Conservation (phyloP, 2,113 vertebrate species). For the Silurus glanis region DNA sequence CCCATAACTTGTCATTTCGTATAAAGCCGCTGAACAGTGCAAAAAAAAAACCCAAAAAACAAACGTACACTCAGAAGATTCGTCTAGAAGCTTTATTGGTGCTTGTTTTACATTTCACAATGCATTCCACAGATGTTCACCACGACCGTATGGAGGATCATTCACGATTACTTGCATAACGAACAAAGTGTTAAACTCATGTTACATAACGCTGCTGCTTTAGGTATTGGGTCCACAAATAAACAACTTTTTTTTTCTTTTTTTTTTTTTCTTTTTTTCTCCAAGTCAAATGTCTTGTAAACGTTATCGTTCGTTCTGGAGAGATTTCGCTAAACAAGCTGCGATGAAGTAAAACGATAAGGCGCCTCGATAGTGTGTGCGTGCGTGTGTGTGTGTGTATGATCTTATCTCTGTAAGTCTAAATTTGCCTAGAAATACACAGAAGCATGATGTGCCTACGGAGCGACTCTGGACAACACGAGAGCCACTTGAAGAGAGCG, state of each 20-base stretch:
- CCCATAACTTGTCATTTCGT: no score
- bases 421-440: conserved; percentile 78
- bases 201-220: conserved; percentile 81
- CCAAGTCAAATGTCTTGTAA: conserved; percentile 72
- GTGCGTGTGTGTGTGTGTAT: conserved; percentile 50
- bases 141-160: conserved; percentile 84
- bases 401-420: conserved; percentile 64
- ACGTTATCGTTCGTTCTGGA: conserved; percentile 56
- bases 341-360: conserved; percentile 72
- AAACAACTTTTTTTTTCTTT: conserved; percentile 59
- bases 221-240: conserved; percentile 82
- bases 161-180: conserved; percentile 86
- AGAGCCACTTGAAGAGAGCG: conserved; percentile 76
- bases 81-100: conserved; percentile 98
- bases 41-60: background rate
- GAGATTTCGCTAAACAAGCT: conserved; percentile 72
- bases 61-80: conserved; percentile 30
- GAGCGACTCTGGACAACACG: conserved; percentile 72
- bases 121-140: conserved; percentile 95
- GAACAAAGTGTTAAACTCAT: conserved; percentile 80
- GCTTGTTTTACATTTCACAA: conserved; percentile 92
- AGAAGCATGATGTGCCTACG: conserved; percentile 79
- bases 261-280: background rate
- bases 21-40: no score
- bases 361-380: conserved; percentile 59